Evolutionary conservation across 2,797 vertebrate species (phyloP).

Genomic region (Oceanodroma leucorhoa): DNA sequence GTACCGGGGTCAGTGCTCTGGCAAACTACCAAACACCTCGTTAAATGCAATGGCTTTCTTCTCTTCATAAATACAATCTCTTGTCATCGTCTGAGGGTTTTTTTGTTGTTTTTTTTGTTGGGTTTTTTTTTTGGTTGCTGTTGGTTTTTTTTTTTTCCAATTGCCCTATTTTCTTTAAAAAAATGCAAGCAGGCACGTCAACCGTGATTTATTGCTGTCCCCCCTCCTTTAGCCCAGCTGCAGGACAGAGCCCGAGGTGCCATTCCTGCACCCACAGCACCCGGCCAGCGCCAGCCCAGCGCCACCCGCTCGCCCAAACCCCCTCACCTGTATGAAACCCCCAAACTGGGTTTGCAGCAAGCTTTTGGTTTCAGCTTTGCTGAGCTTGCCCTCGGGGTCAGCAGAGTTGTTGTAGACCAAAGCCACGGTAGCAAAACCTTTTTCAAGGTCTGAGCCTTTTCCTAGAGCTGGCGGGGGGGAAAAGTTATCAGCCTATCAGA

Average conservation of each 20-base stretch:
- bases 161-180: neutral
- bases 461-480: slow-evolving; percentile 56
- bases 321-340: slow-evolving; percentile 76
- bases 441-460: slow-evolving; percentile 79
- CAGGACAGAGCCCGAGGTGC: neutral
- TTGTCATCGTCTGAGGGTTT: neutral
- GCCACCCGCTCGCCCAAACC: neutral
- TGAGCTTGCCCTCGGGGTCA: slow-evolving; percentile 71
- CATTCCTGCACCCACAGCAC: neutral
- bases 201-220: neutral
- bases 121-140: neutral
- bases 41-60: neutral
- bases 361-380: slow-evolving; percentile 69
- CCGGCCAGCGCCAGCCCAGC: rapidly evolving
- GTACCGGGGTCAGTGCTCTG: neutral
- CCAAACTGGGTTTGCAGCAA: slow-evolving; percentile 75
- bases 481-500: neutral
- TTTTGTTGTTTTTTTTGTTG: neutral
- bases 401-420: slow-evolving; percentile 74
- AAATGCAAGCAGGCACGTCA: neutral
- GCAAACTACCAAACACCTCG: neutral
- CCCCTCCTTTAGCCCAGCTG: neutral
- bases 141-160: neutral
- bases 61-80: neutral
- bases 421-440: slow-evolving; percentile 70